Base-by-base conservation (phyloP, 2,113 vertebrate genomes). In the Coturnix japonica region DNA sequence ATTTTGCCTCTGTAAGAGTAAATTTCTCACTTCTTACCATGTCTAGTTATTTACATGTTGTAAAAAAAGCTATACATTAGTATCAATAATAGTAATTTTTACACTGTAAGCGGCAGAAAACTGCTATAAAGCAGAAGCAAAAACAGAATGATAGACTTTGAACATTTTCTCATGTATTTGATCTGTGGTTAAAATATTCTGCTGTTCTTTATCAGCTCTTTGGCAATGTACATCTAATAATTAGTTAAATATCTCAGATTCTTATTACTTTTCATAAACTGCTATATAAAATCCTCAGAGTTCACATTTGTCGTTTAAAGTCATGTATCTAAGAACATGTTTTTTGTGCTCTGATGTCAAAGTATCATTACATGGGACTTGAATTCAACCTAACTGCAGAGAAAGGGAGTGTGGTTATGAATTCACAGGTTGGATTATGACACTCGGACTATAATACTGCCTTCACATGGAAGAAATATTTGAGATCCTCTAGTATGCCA, bases 401-500 rank as follows among this genome's bases (percentile, higher is more conserved):
- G 11, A 81, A 72, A n/a, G 18, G 60, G 61, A 46, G 2, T 10
- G 0, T 13, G 20, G 23, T 30, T 44, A 9, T 47, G 35, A 65
- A 57, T 47, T 87, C 7, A 13, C 14, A 75, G 17, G 2, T 2
- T n/a, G 4, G 5, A 35, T 30, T 41, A 22, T 28, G 21, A 35
- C 9, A 23, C 0, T 1, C 14, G 51, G 5, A 7, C 9, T 71
- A 31, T 56, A 59, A 49, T 30, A 2, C 0, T 56, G 3, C 73
- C 23, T 76, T 78, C 15, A 59, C 31, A n/a, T 31, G 53, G 33
- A 84, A 75, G 13, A 13, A 86, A 60, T 56, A 49, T 47, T 56
- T 74, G 28, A 66, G 1, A 3, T 86, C 72, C 20, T 49, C 4
- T 71, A 75, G 31, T 20, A 37, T 14, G 7, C 1, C 1, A 54